These are phyloP conservation scores for Buceros bicornis DNA, from an alignment of 2,797 vertebrate genomes.

Conservation along the genomic window DNA sequence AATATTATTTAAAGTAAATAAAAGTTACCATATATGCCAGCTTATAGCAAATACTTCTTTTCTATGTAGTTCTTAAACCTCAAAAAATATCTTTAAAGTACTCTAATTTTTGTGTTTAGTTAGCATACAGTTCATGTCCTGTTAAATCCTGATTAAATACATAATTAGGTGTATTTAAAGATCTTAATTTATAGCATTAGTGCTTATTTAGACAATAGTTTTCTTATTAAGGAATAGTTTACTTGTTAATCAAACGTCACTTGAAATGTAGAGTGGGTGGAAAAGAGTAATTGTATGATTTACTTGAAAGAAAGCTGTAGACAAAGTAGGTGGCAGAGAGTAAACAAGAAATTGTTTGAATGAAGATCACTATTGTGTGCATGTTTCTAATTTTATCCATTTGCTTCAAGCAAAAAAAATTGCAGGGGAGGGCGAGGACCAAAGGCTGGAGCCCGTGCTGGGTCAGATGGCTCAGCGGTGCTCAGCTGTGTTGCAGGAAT, in stretches of 20 bases:
- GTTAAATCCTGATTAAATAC: conserved; percentile 58
- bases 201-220: conserved; percentile 67
- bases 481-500: accelerated
- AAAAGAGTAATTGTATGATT: conserved; percentile 49
- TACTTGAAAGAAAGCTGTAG: conserved; percentile 59
- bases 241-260: conserved; percentile 62
- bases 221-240: conserved; percentile 64
- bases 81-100: conserved; percentile 8
- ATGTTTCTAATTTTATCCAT: conserved; percentile 28
- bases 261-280: conserved; percentile 50
- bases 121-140: conserved; percentile 32
- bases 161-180: conserved; percentile 67
- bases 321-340: conserved; percentile 41
- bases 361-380: not conserved
- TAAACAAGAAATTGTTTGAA: conserved; percentile 47
- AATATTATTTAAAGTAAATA: not conserved
- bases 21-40: not conserved
- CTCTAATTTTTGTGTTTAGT: conserved; percentile 39
- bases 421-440: not conserved
- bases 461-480: not conserved
- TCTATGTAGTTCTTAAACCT: not conserved
- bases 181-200: conserved; percentile 60
- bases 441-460: not conserved
- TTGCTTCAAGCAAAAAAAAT: not conserved
- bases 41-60: not conserved